Percentiles rank a stretch among this genome's conserved stretches.
These are phyloP conservation scores for Caenorhabditis panamensis DNA, from an alignment of 2,888 invertebrate species.

Conservation along the genomic window DNA sequence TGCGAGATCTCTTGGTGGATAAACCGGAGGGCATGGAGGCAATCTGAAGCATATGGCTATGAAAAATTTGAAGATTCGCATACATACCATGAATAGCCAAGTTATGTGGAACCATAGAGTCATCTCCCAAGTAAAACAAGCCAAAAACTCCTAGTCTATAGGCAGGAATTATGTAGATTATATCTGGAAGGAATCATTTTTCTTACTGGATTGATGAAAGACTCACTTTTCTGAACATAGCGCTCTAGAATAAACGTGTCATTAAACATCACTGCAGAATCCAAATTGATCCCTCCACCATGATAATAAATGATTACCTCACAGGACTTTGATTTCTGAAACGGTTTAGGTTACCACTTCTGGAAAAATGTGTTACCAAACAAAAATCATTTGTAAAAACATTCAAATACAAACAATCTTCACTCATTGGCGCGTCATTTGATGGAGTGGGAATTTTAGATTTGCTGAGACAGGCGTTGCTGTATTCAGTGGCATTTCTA, in stretches of 20 bases:
- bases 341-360: background rate
- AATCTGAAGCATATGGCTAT: conserved; percentile 21
- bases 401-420: conserved; percentile 56
- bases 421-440: conserved; percentile 24
- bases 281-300: conserved; percentile 68
- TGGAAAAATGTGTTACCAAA: conserved; percentile 19
- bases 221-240: conserved; percentile 61
- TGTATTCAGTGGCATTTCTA: conserved; percentile 38
- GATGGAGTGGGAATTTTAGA: background rate
- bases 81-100: conserved; percentile 67
- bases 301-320: conserved; percentile 69
- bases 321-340: conserved; percentile 51
- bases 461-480: conserved; percentile 33
- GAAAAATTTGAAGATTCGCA: conserved; percentile 3
- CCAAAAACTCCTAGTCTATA: conserved; percentile 73
- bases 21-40: conserved; percentile 37
- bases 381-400: conserved; percentile 50
- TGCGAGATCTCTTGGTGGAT: conserved; percentile 54
- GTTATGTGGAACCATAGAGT: conserved; percentile 66
- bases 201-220: background rate
- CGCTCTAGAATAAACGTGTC: conserved; percentile 68
- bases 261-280: conserved; percentile 68
- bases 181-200: conserved; percentile 13
- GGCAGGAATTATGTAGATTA: conserved; percentile 70
- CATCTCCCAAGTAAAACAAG: conserved; percentile 66